These are phyloP conservation scores for Liparis tanakae DNA, from an alignment of 2,797 vertebrate genomes.

Conservation along the genomic window DNA sequence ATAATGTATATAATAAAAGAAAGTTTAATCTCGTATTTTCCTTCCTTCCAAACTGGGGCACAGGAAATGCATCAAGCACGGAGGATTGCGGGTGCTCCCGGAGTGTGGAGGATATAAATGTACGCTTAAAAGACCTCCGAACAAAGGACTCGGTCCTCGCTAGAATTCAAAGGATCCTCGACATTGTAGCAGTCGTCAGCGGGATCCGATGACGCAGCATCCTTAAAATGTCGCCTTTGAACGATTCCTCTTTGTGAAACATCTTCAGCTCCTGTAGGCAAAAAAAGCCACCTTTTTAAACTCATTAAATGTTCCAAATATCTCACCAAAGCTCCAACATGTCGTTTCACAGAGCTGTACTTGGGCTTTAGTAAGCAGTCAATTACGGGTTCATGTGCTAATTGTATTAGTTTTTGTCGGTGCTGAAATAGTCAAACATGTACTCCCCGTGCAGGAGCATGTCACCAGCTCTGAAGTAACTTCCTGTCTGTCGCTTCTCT, in stretches of 20 bases:
- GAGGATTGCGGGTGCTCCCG: too few relatives aligned
- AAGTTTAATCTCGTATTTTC: not conserved
- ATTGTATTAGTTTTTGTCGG: not conserved
- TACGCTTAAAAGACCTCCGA: not conserved
- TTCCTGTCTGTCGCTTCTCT: conserved; percentile 42
- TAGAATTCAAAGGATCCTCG: not conserved
- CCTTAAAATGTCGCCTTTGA: not conserved
- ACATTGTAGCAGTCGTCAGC: not conserved
- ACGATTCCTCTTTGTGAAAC: not conserved
- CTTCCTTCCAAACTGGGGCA: not conserved
- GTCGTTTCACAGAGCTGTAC: not conserved
- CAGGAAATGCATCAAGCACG: too few relatives aligned
- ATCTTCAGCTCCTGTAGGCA: not conserved
- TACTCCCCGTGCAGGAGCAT: conserved; percentile 16
- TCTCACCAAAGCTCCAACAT: not conserved
- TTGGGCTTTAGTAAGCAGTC: not conserved
- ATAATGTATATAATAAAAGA: too few relatives aligned
- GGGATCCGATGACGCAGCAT: not conserved
- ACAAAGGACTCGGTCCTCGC: not conserved
- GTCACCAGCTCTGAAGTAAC: conserved; percentile 36
- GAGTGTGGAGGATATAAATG: not conserved
- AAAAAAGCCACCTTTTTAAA: not conserved
- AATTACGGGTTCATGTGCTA: not conserved
- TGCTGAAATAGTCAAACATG: not conserved
- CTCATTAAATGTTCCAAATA: not conserved